phyloP scores from a whole-genome alignment of 2,113 vertebrate species.

The Tautogolabrus adspersus region DNA sequence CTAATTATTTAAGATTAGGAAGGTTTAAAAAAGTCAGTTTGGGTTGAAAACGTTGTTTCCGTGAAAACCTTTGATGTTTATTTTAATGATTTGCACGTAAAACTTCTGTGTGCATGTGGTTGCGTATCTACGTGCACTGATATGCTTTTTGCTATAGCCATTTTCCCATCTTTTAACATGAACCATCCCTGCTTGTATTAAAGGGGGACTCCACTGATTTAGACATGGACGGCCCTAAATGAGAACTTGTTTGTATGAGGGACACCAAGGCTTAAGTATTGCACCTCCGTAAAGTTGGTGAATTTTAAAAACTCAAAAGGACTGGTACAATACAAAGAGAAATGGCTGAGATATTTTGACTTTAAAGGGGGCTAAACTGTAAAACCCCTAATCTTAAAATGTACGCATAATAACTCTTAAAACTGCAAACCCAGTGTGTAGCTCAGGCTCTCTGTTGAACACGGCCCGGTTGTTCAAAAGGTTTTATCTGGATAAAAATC shows the following conservation, averaged over 20 bases:
- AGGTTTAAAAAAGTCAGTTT: background rate
- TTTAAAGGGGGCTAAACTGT: background rate
- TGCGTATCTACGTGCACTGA: no score
- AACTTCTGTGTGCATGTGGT: background rate
- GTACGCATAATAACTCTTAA: background rate
- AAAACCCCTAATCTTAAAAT: background rate
- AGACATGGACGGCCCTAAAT: background rate
- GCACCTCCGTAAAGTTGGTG: no score
- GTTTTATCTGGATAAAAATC: no score
- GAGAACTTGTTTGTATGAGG: no score
- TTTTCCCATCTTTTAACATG: background rate
- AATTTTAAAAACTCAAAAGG: background rate
- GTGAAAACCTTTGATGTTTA: background rate
- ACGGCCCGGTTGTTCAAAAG: no score
- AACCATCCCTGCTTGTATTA: background rate
- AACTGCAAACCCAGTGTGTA: no score
- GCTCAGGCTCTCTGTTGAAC: no score
- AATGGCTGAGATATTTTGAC: background rate
- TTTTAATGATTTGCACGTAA: background rate
- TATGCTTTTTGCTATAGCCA: no score
- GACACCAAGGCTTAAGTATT: background rate
- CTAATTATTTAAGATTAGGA: background rate
- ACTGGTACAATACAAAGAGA: background rate
- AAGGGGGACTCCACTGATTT: background rate
- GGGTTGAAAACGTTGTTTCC: background rate